Conservation (phyloP, 2,797 vertebrate genomes). For the Crenuchus spilurus region DNA sequence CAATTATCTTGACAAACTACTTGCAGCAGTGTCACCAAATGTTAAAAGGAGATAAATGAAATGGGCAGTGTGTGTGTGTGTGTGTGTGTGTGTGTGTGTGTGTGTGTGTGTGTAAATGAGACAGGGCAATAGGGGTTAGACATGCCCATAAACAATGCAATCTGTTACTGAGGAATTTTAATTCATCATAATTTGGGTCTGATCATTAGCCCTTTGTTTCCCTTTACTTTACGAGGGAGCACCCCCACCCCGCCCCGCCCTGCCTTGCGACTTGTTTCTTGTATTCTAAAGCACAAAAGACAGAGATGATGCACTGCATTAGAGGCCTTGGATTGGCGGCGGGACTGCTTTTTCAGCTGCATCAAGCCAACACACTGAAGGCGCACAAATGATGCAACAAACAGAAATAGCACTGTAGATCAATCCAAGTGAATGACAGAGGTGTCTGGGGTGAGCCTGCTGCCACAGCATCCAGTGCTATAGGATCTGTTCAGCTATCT, state of each 20-base stretch:
- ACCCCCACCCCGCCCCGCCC: no score
- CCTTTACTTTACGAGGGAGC: constrained; percentile 1
- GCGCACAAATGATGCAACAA: constrained; percentile 58
- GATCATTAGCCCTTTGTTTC: constrained; percentile 30
- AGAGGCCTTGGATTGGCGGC: constrained; percentile 23
- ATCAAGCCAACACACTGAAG: constrained; percentile 46
- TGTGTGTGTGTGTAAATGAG: background rate
- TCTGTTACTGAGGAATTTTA: constrained; percentile 27
- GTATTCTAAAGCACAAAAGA: constrained; percentile 19
- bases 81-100: constrained; percentile 1
- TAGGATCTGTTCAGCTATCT: constrained; percentile 14
- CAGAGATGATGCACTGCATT: constrained; percentile 14
- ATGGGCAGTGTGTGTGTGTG: constrained; percentile 14
- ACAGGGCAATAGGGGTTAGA: background rate
- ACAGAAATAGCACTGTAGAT: constrained; percentile 55
- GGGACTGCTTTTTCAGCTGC: constrained; percentile 27
- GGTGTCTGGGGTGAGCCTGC: background rate
- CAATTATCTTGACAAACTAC: constrained; percentile 56
- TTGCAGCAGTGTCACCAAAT: constrained; percentile 36
- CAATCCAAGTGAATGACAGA: constrained; percentile 45
- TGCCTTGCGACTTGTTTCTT: constrained; percentile 14
- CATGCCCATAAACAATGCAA: constrained; percentile 41
- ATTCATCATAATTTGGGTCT: constrained; percentile 50
- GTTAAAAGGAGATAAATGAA: constrained; percentile 51
- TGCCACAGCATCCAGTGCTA: constrained; percentile 30